These are phyloP conservation scores for Lemur catta DNA, from an alignment of 2,797 vertebrate species.

Conservation along the genomic window DNA sequence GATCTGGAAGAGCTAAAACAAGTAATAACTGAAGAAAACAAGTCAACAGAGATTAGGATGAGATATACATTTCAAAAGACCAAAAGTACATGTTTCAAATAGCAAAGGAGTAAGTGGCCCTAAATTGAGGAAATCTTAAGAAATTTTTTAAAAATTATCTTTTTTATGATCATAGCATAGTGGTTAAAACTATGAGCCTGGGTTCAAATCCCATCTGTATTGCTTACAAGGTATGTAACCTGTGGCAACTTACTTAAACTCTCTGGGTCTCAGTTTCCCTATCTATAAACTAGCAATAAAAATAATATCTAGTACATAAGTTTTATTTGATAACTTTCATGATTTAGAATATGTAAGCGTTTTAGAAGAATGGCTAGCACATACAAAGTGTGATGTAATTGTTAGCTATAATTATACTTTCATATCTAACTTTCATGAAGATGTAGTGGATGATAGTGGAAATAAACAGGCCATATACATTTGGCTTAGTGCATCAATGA, in stretches of 20 bases:
- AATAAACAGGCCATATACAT: not conserved
- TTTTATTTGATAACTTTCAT: not conserved
- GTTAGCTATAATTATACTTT: not conserved
- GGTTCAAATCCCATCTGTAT: not conserved
- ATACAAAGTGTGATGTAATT: not conserved
- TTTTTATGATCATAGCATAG: not conserved
- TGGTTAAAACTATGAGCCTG: not conserved
- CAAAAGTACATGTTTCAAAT: not conserved
- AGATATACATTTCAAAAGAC: not conserved
- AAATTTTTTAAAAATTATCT: not conserved
- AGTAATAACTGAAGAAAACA: not conserved
- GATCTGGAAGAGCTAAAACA: not conserved
- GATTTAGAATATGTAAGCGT: not conserved
- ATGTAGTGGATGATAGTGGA: not conserved
- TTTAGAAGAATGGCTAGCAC: not conserved
- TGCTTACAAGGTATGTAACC: not conserved
- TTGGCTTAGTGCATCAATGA: not conserved
- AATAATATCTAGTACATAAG: not conserved
- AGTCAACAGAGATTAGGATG: not conserved
- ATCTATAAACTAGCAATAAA: not conserved
- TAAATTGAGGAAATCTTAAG: not conserved
- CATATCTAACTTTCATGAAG: not conserved
- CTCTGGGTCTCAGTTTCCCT: not conserved
- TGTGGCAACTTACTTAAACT: not conserved
- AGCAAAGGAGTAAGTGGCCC: not conserved